These are phyloP conservation scores for Trimorus sp. DNA, from an alignment of 2,888 invertebrate species.

Conservation along the genomic window DNA sequence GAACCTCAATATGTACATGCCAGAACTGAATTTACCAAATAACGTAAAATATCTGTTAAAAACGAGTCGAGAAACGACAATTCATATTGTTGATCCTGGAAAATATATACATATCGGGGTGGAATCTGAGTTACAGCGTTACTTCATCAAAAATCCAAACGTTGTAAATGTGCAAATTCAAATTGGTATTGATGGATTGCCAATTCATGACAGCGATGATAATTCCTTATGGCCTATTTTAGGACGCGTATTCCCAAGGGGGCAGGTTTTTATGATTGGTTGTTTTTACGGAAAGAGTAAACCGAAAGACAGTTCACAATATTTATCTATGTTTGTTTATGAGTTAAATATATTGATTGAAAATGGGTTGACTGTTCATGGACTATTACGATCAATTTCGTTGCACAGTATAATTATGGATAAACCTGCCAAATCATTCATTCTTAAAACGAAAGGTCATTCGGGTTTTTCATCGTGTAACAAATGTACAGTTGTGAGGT, in stretches of 20 bases:
- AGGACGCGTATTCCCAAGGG: conserved; percentile 3
- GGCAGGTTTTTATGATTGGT: conserved; percentile 5
- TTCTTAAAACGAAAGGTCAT: conserved; percentile 27
- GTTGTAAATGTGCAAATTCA: conserved; percentile 1
- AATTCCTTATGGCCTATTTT: conserved; percentile 19
- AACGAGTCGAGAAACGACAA: neutral
- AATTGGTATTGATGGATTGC: conserved; percentile 24
- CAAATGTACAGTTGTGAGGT: conserved; percentile 23
- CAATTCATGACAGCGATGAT: neutral
- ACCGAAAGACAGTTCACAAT: conserved; percentile 4
- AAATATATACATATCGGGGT: conserved; percentile 18
- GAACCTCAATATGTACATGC: neutral
- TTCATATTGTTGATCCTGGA: neutral
- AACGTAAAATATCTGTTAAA: neutral
- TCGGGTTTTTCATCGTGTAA: conserved; percentile 25
- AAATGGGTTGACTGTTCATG: conserved; percentile 7
- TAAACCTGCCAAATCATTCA: conserved; percentile 24
- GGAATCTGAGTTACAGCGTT: neutral
- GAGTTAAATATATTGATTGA: conserved; percentile 13
- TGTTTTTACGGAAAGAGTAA: conserved; percentile 17
- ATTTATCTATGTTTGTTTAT: conserved; percentile 3
- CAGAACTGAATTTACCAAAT: neutral
- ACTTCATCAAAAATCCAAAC: conserved; percentile 3
- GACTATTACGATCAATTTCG: neutral
- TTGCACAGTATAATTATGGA: conserved; percentile 31